Evolutionary conservation across 2,113 vertebrate species (phyloP).

Genomic region (Coryphaenoides rupestris): DNA sequence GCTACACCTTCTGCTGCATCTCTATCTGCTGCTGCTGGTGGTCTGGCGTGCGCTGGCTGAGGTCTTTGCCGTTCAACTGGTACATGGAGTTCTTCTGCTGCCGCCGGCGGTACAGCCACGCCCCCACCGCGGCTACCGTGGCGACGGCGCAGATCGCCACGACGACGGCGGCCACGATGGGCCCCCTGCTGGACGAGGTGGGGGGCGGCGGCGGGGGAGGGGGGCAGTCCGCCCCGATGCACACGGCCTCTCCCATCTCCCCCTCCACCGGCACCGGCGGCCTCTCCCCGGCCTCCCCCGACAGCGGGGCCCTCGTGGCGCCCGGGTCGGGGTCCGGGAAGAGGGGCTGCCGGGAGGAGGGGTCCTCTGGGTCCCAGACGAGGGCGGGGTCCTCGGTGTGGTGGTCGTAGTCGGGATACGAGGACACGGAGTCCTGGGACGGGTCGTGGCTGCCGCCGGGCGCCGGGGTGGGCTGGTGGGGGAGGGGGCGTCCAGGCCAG

Average conservation of each 20-base stretch:
- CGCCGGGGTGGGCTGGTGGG: neutral
- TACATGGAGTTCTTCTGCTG: constrained; percentile 91
- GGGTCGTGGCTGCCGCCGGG: constrained; percentile 28
- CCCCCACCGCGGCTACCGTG: constrained; percentile 68
- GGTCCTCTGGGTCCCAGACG: constrained; percentile 43
- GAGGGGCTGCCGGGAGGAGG: constrained; percentile 52
- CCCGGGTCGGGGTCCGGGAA: constrained; percentile 37
- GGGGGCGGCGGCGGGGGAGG: constrained; percentile 68
- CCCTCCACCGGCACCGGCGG: constrained; percentile 52
- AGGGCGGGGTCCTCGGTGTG: constrained; percentile 52
- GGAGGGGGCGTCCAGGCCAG: constrained; percentile 25
- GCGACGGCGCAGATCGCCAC: constrained; percentile 77
- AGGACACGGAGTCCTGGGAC: constrained; percentile 31
- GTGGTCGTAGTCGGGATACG: constrained; percentile 44
- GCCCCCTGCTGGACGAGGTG: constrained; percentile 65
- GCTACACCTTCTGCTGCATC: constrained; percentile 86
- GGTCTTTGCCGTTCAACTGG: constrained; percentile 86
- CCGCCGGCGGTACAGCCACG: constrained; percentile 84
- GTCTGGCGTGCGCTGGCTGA: constrained; percentile 69
- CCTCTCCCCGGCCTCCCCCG: constrained; percentile 66
- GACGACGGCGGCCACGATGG: constrained; percentile 79
- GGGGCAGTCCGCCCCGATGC: constrained; percentile 45
- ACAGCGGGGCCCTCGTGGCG: constrained; percentile 54
- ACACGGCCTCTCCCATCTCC: constrained; percentile 49
- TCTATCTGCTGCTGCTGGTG: constrained; percentile 97